Base-by-base conservation (phyloP, 1,140 invertebrate genomes). In the Zeugodacus cucurbitae region DNA sequence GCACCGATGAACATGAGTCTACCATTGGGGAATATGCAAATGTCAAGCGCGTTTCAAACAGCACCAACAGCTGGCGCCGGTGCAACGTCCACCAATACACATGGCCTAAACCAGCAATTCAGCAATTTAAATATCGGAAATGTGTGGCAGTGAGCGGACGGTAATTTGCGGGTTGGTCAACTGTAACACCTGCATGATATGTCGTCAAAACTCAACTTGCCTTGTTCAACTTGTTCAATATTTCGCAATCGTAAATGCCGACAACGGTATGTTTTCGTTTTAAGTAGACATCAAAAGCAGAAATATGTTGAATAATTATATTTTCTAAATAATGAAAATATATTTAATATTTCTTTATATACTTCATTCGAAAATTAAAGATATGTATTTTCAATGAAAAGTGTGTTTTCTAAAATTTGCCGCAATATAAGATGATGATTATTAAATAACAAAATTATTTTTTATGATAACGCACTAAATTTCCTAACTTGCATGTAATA, bases 61-160 rank as follows among this genome's bases (percentile, higher is more conserved):
- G 29, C 26, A 20, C 64, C 85, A 10, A 57, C 37, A 54, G 37
- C 87, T 22, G 74, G 26, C n/a, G 20, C 62, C 59, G 89, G 89
- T 64, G 88, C 89, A 44, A 89, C 92, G 10, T 89, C 92, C 64
- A 89, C 92, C 62, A 89, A 90, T 74, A 74, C 32, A 37, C 32
- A 37, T 67, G 92, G 91, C 74, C 74, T 93, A 44, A 93, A 92
- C 88, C 93, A 93, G 87, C 93, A 93, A 90, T 93, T 93, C 89
- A 93, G 93, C 37, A 93, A 93, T 88, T 90, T 93, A 87, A 93
- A 93, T 90, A 92, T 93, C 82, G 93, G 93, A 32, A 93, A 93
- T 91, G 93, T 93, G 89, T 93, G 93, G 93, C 93, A 93, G 91
- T 93, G 92, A 92, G 91, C 89, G n/a, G 78, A 29, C 62, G 26